A percentile compares a stretch with the other conserved stretches of the same genome.
phyloP scores from a whole-genome alignment of 2,113 vertebrate species.

The Bujurquina vittata region DNA sequence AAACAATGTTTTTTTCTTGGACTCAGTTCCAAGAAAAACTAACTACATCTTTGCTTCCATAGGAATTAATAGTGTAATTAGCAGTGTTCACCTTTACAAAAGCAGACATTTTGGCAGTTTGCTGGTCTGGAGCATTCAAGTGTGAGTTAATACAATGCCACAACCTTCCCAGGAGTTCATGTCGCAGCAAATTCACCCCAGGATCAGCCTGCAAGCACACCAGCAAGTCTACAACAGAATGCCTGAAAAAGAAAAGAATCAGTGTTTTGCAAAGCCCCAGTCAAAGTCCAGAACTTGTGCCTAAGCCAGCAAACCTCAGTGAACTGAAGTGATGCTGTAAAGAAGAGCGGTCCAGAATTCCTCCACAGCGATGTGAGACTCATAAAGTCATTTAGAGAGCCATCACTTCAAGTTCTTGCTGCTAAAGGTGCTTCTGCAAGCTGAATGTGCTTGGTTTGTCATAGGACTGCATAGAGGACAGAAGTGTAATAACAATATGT shows the following conservation, averaged over 20 bases:
- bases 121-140: background rate
- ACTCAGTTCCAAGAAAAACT: no score
- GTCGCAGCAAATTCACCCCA: background rate
- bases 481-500: background rate
- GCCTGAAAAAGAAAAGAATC: no score
- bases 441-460: background rate
- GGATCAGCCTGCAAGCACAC: background rate
- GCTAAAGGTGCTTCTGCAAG: background rate
- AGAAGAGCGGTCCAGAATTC: background rate
- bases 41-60: no score
- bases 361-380: background rate
- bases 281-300: background rate
- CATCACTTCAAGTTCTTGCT: no score
- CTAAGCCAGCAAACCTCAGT: background rate
- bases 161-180: no score
- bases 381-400: rapidly evolving
- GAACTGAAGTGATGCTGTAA: background rate
- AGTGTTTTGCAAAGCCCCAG: no score
- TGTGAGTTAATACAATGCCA: background rate
- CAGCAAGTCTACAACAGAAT: background rate
- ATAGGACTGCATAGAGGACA: background rate
- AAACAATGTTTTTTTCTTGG: no score
- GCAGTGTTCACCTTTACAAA: no score
- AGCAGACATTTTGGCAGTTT: background rate
- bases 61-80: no score